These are phyloP conservation scores for Apeira syringaria DNA, from an alignment of 2,888 invertebrate genomes.

Conservation along the genomic window DNA sequence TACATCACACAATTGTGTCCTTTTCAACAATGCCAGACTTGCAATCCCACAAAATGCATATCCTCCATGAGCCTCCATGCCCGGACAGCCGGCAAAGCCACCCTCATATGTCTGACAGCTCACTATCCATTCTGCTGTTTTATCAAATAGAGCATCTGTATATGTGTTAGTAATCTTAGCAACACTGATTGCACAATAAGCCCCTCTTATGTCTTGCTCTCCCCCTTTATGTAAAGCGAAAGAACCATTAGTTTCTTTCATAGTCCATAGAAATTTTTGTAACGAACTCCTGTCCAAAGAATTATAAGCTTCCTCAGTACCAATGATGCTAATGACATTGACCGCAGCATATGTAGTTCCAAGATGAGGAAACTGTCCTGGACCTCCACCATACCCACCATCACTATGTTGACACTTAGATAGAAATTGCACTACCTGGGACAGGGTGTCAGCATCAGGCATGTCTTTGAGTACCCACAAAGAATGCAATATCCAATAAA, in stretches of 20 bases:
- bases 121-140: slow-evolving; percentile 96
- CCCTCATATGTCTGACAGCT: slow-evolving; percentile 99
- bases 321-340: slow-evolving; percentile 95
- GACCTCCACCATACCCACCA: slow-evolving; percentile 98
- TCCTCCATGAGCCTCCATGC: slow-evolving; percentile 99
- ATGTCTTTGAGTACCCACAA: slow-evolving; percentile 86
- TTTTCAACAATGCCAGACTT: slow-evolving; percentile 91
- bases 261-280: slow-evolving; percentile 89
- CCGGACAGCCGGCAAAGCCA: slow-evolving; percentile 95
- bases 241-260: slow-evolving; percentile 93
- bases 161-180: slow-evolving; percentile 93
- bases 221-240: slow-evolving; percentile 96
- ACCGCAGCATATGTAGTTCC: slow-evolving; percentile 99
- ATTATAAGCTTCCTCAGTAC: slow-evolving; percentile 92
- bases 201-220: slow-evolving; percentile 96
- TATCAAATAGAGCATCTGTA: slow-evolving; percentile 90
- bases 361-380: slow-evolving; percentile 95
- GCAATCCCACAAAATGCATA: slow-evolving; percentile 99
- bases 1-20: slow-evolving; percentile 89
- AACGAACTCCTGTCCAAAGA: slow-evolving; percentile 92
- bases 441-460: slow-evolving; percentile 68
- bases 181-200: slow-evolving; percentile 97
- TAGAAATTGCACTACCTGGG: slow-evolving; percentile 64
- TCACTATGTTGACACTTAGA: slow-evolving; percentile 88
- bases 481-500: slow-evolving; percentile 98